Conservation (phyloP, 2,113 vertebrate species). For the Oxygymnocypris stewartii region DNA sequence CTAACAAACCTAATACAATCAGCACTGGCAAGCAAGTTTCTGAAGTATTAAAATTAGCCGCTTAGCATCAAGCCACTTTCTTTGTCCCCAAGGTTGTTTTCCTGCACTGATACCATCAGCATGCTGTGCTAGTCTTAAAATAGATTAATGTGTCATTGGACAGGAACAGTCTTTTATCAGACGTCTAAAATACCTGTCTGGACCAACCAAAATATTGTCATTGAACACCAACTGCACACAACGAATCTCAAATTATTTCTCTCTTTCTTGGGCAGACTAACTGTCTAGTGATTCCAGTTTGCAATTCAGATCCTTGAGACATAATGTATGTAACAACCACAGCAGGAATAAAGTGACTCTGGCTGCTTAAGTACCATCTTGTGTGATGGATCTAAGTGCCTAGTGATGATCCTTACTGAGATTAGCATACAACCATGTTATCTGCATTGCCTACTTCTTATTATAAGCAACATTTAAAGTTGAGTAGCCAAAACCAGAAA, state of each 20-base stretch:
- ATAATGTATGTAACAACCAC: background rate
- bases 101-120: slow-evolving; percentile 64
- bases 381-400: background rate
- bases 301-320: background rate
- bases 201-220: slow-evolving; percentile 58
- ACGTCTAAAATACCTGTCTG: slow-evolving; percentile 52
- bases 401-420: background rate
- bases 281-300: background rate
- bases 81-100: slow-evolving; percentile 69
- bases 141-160: slow-evolving; percentile 74
- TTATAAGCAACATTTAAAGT: too few species aligned
- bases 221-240: slow-evolving; percentile 36
- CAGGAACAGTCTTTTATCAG: slow-evolving; percentile 66
- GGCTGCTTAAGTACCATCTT: background rate
- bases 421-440: background rate
- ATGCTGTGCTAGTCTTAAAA: slow-evolving; percentile 63
- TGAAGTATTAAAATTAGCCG: slow-evolving; percentile 5
- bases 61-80: background rate
- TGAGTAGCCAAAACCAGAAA: background rate
- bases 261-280: background rate
- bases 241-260: background rate
- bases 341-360: background rate
- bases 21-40: background rate
- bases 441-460: background rate
- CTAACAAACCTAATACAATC: background rate